Conservation (phyloP, 2,888 invertebrate species). For the Patella caerulea region DNA sequence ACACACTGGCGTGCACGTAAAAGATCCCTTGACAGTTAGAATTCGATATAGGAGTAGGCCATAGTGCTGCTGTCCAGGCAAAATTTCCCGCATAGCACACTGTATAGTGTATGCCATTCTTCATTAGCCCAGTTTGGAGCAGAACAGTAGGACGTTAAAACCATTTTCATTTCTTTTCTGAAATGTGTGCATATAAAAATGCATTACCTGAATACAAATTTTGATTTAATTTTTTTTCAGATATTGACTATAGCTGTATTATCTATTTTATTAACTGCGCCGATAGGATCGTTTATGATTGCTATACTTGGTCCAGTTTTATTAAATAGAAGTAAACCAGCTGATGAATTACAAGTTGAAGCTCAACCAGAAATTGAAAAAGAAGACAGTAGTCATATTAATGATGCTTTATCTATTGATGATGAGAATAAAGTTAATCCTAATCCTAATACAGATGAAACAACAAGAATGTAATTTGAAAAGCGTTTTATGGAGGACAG, state of each 20-base stretch:
- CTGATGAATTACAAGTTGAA: slow-evolving; percentile 15
- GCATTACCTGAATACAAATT: no score
- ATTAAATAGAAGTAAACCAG: slow-evolving; percentile 39
- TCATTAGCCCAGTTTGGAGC: no score
- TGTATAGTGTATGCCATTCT: no score
- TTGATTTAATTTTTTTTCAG: slow-evolving; percentile 34
- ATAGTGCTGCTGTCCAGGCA: no score
- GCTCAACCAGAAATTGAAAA: slow-evolving; percentile 14
- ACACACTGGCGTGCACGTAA: no score
- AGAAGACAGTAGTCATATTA: slow-evolving; percentile 17
- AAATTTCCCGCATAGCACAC: no score
- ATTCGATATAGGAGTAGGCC: no score
- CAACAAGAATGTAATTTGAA: slow-evolving; percentile 1
- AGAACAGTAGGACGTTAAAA: no score
- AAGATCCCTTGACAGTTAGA: no score
- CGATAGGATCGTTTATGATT: slow-evolving; percentile 66
- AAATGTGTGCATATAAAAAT: no score
- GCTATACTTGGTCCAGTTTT: slow-evolving; percentile 60
- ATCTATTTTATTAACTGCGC: slow-evolving; percentile 67
- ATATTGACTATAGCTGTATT: slow-evolving; percentile 67
- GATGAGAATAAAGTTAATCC: background rate
- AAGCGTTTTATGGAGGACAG: no score
- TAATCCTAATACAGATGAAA: background rate
- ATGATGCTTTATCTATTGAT: slow-evolving; percentile 5
- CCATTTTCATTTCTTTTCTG: no score